These are phyloP conservation scores for Allacma fusca DNA, from an alignment of 2,888 invertebrate genomes.

Conservation along the genomic window DNA sequence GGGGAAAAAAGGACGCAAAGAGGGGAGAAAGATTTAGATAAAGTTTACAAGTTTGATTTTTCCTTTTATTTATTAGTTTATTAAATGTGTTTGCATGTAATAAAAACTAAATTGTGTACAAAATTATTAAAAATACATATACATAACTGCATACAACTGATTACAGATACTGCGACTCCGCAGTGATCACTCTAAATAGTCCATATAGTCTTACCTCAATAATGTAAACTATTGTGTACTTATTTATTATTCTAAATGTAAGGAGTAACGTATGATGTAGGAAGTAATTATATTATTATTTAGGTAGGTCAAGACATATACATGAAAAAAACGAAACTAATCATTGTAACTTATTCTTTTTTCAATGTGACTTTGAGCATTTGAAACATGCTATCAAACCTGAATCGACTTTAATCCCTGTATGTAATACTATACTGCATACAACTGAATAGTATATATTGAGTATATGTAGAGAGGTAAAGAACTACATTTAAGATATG, in stretches of 20 bases:
- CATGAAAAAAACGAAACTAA: conserved; percentile 21
- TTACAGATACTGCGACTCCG: conserved; percentile 18
- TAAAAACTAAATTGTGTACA: neutral
- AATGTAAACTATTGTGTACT: neutral
- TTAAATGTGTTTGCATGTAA: neutral
- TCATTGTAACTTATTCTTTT: conserved; percentile 26
- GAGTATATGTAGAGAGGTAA: conserved; percentile 10
- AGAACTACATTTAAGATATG: conserved; percentile 10
- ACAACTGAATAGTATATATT: neutral
- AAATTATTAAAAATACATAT: conserved; percentile 19
- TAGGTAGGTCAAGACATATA: conserved; percentile 9
- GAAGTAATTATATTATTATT: neutral
- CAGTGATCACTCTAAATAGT: conserved; percentile 28
- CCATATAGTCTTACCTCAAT: conserved; percentile 30
- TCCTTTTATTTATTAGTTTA: conserved; percentile 4
- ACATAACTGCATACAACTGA: conserved; percentile 23
- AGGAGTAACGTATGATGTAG: neutral
- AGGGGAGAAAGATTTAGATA: neutral
- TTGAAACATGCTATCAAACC: conserved; percentile 23
- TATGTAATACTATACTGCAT: neutral
- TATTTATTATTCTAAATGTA: conserved; percentile 8
- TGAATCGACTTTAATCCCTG: conserved; percentile 20
- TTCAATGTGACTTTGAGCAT: conserved; percentile 24
- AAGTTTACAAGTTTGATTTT: neutral
- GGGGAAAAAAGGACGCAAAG: neutral